A percentile compares a stretch with the other conserved stretches of the same genome.
Conservation (phyloP, 2,888 invertebrate species). For the Cheilosia urbana region DNA sequence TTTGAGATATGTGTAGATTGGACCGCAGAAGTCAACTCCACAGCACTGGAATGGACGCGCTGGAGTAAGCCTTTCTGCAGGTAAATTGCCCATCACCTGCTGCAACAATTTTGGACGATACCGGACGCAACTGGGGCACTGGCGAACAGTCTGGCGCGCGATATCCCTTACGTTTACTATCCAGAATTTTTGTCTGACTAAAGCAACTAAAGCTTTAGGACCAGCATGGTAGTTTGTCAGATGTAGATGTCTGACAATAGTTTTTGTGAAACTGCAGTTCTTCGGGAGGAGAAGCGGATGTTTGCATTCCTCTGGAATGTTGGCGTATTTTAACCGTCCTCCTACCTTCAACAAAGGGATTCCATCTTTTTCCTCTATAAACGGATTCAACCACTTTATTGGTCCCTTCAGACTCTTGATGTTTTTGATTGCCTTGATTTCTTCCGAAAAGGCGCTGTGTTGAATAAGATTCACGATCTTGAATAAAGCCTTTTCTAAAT, state of each 20-base stretch:
- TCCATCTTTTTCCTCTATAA: slow-evolving; percentile 1
- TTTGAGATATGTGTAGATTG: too few species aligned
- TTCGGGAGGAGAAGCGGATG: too few species aligned
- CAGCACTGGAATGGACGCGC: too few species aligned
- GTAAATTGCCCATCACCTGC: slow-evolving; percentile 34
- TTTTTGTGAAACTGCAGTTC: background rate
- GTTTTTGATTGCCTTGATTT: background rate
- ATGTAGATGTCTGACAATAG: slow-evolving; percentile 51
- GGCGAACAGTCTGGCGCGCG: slow-evolving; percentile 21
- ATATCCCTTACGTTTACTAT: slow-evolving; percentile 46
- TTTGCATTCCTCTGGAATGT: background rate
- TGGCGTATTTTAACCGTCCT: background rate
- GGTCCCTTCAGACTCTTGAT: slow-evolving; percentile 24
- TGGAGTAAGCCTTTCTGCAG: background rate
- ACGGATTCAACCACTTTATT: slow-evolving; percentile 39
- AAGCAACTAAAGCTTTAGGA: slow-evolving; percentile 52
- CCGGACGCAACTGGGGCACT: slow-evolving; percentile 42
- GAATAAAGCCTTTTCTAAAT: background rate
- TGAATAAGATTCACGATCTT: background rate
- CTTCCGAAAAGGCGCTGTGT: background rate
- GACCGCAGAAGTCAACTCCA: background rate
- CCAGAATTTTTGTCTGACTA: slow-evolving; percentile 56
- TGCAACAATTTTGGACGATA: slow-evolving; percentile 47
- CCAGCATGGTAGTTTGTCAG: slow-evolving; percentile 63
- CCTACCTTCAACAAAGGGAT: background rate